A percentile compares a stretch with the other conserved stretches of the same genome.
Evolutionary conservation across 2,113 vertebrate species (phyloP).

Genomic region (Camarhynchus parvulus): DNA sequence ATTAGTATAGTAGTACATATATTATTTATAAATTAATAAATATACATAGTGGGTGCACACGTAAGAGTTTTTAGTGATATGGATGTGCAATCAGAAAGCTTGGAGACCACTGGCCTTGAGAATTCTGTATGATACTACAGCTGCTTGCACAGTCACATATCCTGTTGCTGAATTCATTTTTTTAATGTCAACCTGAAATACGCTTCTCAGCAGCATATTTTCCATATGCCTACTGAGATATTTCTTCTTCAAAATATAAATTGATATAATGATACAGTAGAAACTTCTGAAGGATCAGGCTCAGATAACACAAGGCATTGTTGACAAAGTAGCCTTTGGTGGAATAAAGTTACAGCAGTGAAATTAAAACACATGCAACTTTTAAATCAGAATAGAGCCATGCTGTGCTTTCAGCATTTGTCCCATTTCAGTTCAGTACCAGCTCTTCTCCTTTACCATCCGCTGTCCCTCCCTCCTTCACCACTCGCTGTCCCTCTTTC

Average conservation of each 20-base stretch:
- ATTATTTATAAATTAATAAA: background rate
- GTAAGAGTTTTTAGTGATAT: background rate
- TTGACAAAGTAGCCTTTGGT: background rate
- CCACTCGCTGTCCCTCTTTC: rapidly evolving
- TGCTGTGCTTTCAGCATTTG: background rate
- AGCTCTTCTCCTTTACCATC: background rate
- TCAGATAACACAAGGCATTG: background rate
- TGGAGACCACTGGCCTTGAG: background rate
- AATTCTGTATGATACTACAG: background rate
- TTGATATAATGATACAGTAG: rapidly evolving
- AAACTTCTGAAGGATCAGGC: background rate
- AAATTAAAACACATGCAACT: background rate
- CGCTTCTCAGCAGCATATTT: background rate
- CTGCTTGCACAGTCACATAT: background rate
- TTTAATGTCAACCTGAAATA: background rate
- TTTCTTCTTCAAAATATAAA: background rate
- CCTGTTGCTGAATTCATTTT: background rate
- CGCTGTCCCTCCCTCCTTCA: background rate
- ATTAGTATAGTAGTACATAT: background rate
- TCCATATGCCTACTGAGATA: background rate
- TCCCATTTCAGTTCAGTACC: background rate
- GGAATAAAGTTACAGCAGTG: background rate
- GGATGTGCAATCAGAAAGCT: background rate
- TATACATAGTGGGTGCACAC: background rate
- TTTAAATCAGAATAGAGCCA: background rate